phyloP scores from a whole-genome alignment of 2,888 invertebrate genomes.

The Catocala fraxini region DNA sequence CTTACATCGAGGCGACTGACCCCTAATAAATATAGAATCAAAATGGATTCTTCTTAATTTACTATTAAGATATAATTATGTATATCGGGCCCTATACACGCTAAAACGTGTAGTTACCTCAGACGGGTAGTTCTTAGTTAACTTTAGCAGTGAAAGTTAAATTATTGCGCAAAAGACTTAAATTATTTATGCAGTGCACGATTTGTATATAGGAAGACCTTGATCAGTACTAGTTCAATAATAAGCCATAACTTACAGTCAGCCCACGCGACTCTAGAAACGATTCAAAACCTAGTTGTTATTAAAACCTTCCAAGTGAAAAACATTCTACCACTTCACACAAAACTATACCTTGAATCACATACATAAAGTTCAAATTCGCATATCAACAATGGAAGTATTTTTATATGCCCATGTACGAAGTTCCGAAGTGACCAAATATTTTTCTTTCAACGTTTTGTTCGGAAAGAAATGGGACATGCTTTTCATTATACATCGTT shows the following conservation, averaged over 20 bases:
- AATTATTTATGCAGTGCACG: slow-evolving; percentile 10
- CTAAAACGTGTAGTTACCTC: too few species aligned
- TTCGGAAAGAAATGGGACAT: slow-evolving; percentile 53
- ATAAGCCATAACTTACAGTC: slow-evolving; percentile 21
- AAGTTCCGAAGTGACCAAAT: slow-evolving; percentile 61
- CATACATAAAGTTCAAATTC: slow-evolving; percentile 30
- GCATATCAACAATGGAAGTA: slow-evolving; percentile 28
- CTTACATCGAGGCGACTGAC: too few species aligned
- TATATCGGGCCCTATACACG: too few species aligned
- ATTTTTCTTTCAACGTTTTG: slow-evolving; percentile 58
- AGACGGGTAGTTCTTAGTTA: too few species aligned
- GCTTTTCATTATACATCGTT: slow-evolving; percentile 35
- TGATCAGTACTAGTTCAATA: slow-evolving; percentile 28
- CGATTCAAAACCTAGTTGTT: slow-evolving; percentile 31
- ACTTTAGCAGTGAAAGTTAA: too few species aligned
- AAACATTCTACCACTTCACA: slow-evolving; percentile 32
- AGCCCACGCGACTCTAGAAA: slow-evolving; percentile 27
- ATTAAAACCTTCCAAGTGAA: slow-evolving; percentile 29
- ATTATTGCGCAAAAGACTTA: background rate
- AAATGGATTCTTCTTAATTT: too few species aligned
- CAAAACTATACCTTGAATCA: slow-evolving; percentile 29
- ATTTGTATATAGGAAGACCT: slow-evolving; percentile 21
- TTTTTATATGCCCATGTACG: slow-evolving; percentile 38
- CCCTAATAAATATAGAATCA: too few species aligned
- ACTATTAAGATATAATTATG: too few species aligned